Conservation (phyloP, 1,140 invertebrate genomes). For the Ceratoteleas bidentatus region DNA sequence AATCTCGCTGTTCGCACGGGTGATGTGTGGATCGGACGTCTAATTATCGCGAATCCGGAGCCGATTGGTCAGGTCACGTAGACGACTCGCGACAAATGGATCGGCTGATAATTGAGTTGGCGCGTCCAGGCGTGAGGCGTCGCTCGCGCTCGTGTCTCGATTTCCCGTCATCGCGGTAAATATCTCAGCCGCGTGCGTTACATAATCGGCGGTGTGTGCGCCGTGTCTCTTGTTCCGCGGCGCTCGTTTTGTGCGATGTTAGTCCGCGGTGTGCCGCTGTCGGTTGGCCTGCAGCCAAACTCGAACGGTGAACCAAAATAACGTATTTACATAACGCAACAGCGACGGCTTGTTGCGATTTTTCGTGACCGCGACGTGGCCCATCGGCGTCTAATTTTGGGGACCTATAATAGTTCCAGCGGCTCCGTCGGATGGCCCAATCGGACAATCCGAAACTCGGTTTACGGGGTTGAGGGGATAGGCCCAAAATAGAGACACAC, state of each 20-base stretch:
- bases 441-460: too few species aligned
- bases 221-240: constrained; percentile 70
- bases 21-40: neutral
- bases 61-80: constrained; percentile 25
- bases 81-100: constrained; percentile 70
- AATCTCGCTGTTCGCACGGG: too few species aligned
- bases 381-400: too few species aligned
- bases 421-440: too few species aligned
- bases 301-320: constrained; percentile 75
- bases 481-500: too few species aligned
- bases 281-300: constrained; percentile 74
- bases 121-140: constrained; percentile 21
- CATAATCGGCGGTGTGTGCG: constrained; percentile 66
- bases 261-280: constrained; percentile 71
- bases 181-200: constrained; percentile 73
- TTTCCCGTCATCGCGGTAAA: constrained; percentile 63
- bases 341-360: constrained; percentile 47
- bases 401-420: too few species aligned
- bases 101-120: constrained; percentile 63
- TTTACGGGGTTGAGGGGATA: too few species aligned
- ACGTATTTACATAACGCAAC: constrained; percentile 78
- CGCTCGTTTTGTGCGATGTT: constrained; percentile 75
- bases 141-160: constrained; percentile 39
- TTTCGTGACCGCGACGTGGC: constrained; percentile 21
- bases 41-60: neutral